Evolutionary conservation across 2,888 invertebrate genomes (phyloP).

Genomic region (Opisthograptis luteolata): DNA sequence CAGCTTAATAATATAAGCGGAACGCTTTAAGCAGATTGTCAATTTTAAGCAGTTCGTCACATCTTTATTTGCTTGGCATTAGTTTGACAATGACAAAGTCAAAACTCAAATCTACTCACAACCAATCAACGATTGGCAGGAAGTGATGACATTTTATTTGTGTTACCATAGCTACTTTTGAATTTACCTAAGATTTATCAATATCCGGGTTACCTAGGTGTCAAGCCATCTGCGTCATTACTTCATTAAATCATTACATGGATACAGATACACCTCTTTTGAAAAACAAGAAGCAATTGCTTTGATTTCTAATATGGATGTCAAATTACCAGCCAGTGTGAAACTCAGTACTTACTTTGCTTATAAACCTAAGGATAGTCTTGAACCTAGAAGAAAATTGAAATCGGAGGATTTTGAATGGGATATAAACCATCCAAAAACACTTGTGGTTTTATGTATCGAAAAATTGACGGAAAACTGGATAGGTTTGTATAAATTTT

Average conservation of each 20-base stretch:
- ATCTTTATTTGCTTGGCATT: too few relatives aligned
- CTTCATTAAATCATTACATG: background rate
- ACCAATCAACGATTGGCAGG: slow-evolving; percentile 1
- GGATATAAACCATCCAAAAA: slow-evolving; percentile 75
- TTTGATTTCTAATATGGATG: slow-evolving; percentile 35
- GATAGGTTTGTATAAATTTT: slow-evolving; percentile 57
- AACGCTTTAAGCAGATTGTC: too few relatives aligned
- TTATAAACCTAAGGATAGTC: slow-evolving; percentile 64
- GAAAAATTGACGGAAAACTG: slow-evolving; percentile 75
- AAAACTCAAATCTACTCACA: background rate
- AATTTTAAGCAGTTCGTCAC: too few relatives aligned
- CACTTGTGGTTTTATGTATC: slow-evolving; percentile 75
- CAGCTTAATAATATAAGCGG: too few relatives aligned
- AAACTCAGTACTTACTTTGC: slow-evolving; percentile 68
- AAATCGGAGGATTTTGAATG: slow-evolving; percentile 81
- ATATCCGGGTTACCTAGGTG: too few relatives aligned
- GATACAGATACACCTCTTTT: too few relatives aligned
- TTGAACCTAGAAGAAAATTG: slow-evolving; percentile 71
- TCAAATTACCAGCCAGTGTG: slow-evolving; percentile 69
- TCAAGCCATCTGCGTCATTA: too few relatives aligned
- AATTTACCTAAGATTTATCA: background rate
- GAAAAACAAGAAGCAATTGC: too few relatives aligned
- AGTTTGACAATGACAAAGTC: background rate
- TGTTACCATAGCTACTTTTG: background rate
- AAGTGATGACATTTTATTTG: background rate